Conservation (phyloP, 2,113 vertebrate genomes). For the Mirza zaza region DNA sequence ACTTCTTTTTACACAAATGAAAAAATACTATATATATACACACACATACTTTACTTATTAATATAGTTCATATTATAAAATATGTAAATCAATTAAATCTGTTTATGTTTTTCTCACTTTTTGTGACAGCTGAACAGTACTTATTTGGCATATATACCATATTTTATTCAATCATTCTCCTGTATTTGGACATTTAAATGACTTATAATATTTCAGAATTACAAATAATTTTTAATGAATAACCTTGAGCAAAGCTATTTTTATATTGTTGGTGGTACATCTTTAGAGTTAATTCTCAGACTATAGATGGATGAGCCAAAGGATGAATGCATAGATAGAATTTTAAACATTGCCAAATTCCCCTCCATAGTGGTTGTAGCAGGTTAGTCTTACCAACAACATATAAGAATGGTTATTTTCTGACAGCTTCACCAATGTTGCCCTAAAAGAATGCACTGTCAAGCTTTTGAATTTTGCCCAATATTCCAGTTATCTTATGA, state of each 20-base stretch:
- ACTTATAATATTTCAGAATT: not conserved
- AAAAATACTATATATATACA: not conserved
- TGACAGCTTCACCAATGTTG: rapidly evolving
- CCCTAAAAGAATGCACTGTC: not conserved
- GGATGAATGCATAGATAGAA: not conserved
- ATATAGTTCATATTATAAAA: not conserved
- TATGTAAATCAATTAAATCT: not conserved
- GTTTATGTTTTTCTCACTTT: not conserved
- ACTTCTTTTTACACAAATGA: not conserved
- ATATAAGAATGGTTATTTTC: not conserved
- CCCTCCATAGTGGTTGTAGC: rapidly evolving
- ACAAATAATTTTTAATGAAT: not conserved
- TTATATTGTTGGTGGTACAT: not conserved
- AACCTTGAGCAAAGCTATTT: not conserved
- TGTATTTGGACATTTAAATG: not conserved
- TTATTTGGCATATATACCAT: not conserved
- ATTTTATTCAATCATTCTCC: not conserved
- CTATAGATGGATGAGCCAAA: not conserved
- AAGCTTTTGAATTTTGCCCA: not conserved
- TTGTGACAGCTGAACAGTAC: not conserved
- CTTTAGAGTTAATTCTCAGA: not conserved
- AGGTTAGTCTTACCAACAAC: not conserved
- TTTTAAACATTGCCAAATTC: not conserved
- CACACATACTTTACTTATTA: not conserved
- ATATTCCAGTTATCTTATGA: not conserved